Conservation (phyloP, 2,797 vertebrate genomes). For the Orientallactaga sibirica region DNA sequence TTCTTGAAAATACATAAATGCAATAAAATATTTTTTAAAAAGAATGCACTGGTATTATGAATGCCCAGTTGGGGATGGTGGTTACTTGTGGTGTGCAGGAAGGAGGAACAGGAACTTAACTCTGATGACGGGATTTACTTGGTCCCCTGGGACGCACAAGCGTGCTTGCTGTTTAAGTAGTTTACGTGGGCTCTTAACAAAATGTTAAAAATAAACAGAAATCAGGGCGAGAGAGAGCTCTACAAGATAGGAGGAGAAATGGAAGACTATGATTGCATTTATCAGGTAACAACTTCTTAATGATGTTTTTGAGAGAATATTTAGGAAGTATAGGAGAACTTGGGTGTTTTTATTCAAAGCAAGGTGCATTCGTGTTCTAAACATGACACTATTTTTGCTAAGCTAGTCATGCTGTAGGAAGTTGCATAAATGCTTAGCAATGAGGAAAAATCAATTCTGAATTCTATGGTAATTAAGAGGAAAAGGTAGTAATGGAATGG, state of each 20-base stretch:
- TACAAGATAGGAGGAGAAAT: neutral
- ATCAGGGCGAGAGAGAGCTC: neutral
- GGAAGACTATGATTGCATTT: neutral
- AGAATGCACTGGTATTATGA: neutral
- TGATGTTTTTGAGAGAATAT: neutral
- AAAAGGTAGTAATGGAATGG: conserved; percentile 27
- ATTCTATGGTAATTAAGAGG: conserved; percentile 23
- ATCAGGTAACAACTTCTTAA: neutral
- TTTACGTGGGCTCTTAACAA: conserved; percentile 3
- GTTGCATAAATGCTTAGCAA: conserved; percentile 41
- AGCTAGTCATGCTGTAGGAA: neutral
- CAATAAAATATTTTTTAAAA: too few relatives aligned
- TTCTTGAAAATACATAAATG: too few relatives aligned
- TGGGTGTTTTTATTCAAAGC: conserved; percentile 31
- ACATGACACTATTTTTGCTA: neutral
- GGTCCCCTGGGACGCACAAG: neutral
- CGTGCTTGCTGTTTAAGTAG: neutral
- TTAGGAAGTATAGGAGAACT: neutral
- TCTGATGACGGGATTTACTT: neutral
- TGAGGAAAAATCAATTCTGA: conserved; percentile 43
- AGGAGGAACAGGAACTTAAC: neutral
- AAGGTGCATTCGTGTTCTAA: conserved; percentile 3
- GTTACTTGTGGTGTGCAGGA: neutral
- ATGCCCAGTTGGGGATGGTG: neutral
- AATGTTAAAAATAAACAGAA: neutral